Evolutionary conservation across 2,888 invertebrate species (phyloP).

Genomic region (Disparrhopalites patrizii): DNA sequence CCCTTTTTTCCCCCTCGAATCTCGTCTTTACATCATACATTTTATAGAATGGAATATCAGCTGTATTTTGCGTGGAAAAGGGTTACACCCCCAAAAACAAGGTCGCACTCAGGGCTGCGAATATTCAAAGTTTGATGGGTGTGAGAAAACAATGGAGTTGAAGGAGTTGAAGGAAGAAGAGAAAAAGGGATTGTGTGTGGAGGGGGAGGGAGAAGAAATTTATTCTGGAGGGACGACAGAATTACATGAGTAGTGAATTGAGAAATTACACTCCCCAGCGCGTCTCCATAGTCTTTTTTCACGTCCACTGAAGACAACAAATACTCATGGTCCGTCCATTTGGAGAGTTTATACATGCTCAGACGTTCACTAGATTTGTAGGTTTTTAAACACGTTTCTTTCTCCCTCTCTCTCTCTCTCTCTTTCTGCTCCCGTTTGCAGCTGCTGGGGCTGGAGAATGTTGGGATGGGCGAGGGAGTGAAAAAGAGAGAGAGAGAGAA

Average conservation of each 20-base stretch:
- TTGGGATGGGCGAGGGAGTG: no score
- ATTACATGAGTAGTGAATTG: slow-evolving; percentile 25
- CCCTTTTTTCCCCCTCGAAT: not conserved
- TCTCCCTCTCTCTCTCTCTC: not conserved
- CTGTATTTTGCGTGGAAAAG: not conserved
- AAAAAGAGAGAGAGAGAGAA: no score
- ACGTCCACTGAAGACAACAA: not conserved
- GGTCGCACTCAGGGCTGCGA: no score
- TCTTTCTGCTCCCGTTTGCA: not conserved
- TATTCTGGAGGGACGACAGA: slow-evolving; percentile 9
- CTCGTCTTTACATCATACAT: not conserved
- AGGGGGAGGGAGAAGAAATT: slow-evolving; percentile 13
- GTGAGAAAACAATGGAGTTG: not conserved
- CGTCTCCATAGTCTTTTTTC: slow-evolving; percentile 17
- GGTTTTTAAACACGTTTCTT: not conserved
- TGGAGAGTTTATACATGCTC: not conserved
- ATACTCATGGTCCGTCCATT: not conserved
- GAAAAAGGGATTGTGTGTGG: slow-evolving; percentile 5
- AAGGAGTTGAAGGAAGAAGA: slow-evolving; percentile 2
- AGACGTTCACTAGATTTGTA: slow-evolving; percentile 4
- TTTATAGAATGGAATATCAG: not conserved
- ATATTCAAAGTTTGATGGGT: no score
- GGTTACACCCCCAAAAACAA: no score
- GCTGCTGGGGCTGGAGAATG: no score
- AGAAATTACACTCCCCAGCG: slow-evolving; percentile 24